phyloP scores from a whole-genome alignment of 2,797 vertebrate species.

The Chaetophractus vellerosus region DNA sequence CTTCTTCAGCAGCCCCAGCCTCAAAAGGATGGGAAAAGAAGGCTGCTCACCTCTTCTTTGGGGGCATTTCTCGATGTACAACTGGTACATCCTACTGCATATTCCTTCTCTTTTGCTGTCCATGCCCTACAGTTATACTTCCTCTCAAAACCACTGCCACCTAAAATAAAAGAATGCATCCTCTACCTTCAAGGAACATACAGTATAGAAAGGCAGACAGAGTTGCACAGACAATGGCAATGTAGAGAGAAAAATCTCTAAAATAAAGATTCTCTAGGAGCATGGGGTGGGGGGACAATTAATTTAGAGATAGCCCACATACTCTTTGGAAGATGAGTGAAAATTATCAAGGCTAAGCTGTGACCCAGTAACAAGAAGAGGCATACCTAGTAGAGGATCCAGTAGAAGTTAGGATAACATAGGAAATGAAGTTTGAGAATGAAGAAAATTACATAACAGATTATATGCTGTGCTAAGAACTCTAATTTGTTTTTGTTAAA shows the following conservation, averaged over 20 bases:
- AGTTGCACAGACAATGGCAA: neutral
- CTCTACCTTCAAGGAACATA: too few species aligned
- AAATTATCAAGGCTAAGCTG: neutral
- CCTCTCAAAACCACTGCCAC: neutral
- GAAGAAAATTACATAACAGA: neutral
- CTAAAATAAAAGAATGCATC: too few species aligned
- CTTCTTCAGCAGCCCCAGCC: neutral
- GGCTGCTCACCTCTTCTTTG: neutral
- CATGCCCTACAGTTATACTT: rapidly evolving
- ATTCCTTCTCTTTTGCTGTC: neutral
- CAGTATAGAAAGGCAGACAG: neutral
- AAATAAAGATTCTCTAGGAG: neutral
- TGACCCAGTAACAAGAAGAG: neutral
- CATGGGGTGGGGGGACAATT: neutral
- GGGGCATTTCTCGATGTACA: neutral
- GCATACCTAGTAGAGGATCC: neutral
- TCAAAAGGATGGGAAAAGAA: too few species aligned
- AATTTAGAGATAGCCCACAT: neutral
- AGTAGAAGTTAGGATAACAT: neutral
- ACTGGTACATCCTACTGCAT: neutral
- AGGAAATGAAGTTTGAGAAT: neutral
- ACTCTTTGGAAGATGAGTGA: neutral
- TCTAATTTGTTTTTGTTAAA: neutral
- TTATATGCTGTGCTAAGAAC: neutral
- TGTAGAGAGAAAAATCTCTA: rapidly evolving